A percentile compares a stretch with the other conserved stretches of the same genome.
These are phyloP conservation scores for Eurystomus glaucurus DNA, from an alignment of 2,797 vertebrate genomes.

Conservation along the genomic window DNA sequence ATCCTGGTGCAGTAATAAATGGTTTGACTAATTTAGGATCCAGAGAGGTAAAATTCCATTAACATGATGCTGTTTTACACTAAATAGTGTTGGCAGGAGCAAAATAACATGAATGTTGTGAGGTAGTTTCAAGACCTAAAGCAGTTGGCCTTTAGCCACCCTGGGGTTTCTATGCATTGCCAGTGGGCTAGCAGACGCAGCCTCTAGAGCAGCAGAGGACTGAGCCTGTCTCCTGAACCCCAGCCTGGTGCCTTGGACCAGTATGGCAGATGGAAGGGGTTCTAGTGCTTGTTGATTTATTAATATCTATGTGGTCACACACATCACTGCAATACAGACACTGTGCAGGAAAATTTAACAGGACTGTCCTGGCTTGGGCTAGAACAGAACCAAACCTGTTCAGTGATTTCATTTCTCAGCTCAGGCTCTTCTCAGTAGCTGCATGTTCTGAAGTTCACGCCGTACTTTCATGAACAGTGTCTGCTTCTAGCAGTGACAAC, in stretches of 20 bases:
- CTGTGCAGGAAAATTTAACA: not conserved
- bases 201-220: not conserved
- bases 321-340: not conserved
- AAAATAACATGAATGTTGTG: rapidly evolving
- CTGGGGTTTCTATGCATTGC: rapidly evolving
- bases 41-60: not conserved
- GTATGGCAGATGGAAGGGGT: not conserved
- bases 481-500: too few species aligned
- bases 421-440: too few species aligned
- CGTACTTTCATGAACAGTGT: too few species aligned
- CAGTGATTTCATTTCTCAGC: too few species aligned
- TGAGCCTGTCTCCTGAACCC: not conserved
- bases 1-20: not conserved
- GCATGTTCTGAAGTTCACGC: too few species aligned
- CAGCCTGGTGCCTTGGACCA: not conserved
- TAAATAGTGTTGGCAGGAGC: not conserved
- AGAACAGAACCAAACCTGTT: too few species aligned
- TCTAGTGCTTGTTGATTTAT: not conserved
- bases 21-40: not conserved
- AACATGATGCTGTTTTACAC: rapidly evolving
- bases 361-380: not conserved
- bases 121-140: not conserved
- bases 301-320: not conserved
- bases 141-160: rapidly evolving
- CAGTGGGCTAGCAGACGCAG: not conserved